Conservation (phyloP, 2,113 vertebrate genomes). For the Podarcis muralis region DNA sequence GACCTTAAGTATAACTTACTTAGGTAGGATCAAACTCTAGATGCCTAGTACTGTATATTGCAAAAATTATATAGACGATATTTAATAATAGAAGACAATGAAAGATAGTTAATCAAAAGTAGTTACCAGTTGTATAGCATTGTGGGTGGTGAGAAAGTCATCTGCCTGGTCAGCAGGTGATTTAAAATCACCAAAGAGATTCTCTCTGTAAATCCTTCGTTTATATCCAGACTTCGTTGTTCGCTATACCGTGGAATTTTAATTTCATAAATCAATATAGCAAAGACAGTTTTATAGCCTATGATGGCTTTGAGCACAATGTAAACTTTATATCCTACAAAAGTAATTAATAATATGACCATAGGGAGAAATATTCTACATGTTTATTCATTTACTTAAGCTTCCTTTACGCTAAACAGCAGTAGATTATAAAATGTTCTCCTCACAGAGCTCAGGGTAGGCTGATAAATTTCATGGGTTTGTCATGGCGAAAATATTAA, state of each 20-base stretch:
- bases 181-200: constrained; percentile 6
- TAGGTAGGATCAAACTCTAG: too few species aligned
- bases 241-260: constrained; percentile 15
- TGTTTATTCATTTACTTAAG: constrained; percentile 42
- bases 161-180: constrained; percentile 10
- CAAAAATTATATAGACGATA: not conserved
- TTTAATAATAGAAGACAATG: not conserved
- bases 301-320: constrained; percentile 29
- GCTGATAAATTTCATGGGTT: constrained; percentile 38
- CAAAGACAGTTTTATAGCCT: constrained; percentile 26
- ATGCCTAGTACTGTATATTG: not conserved
- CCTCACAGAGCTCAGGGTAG: constrained; percentile 7
- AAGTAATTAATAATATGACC: constrained; percentile 43
- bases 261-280: constrained; percentile 32
- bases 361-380: constrained; percentile 33
- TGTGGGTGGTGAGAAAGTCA: constrained; percentile 1
- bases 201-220: constrained; percentile 1
- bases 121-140: not conserved
- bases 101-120: not conserved
- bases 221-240: constrained; percentile 3
- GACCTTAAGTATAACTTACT: not conserved
- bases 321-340: constrained; percentile 42
- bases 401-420: constrained; percentile 31
- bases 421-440: constrained; percentile 20
- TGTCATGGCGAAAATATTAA: constrained; percentile 39